These are phyloP conservation scores for Mya arenaria DNA, from an alignment of 1,140 invertebrate species.

Conservation along the genomic window DNA sequence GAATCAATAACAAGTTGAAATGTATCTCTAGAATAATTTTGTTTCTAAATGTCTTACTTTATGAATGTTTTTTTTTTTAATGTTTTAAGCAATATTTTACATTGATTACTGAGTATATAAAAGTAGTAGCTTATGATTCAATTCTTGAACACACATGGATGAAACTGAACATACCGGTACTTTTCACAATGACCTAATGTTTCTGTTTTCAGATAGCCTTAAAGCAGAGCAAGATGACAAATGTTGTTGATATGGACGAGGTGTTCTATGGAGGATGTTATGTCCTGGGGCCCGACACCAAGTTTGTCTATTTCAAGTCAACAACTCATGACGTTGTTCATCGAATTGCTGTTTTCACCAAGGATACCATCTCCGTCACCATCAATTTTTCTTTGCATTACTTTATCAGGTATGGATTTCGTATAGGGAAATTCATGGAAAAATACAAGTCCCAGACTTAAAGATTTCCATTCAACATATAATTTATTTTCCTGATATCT, in stretches of 20 bases:
- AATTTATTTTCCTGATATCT: too few species aligned
- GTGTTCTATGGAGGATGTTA: slow-evolving; percentile 66
- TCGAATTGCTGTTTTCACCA: slow-evolving; percentile 44
- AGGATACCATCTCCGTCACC: slow-evolving; percentile 32
- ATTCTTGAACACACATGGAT: not conserved
- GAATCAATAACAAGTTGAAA: too few species aligned
- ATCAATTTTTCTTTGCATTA: slow-evolving; percentile 44
- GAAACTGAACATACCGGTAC: not conserved
- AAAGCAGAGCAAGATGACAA: slow-evolving; percentile 61
- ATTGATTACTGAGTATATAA: not conserved
- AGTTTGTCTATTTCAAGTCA: slow-evolving; percentile 12
- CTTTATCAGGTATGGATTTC: slow-evolving; percentile 40
- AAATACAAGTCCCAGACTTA: too few species aligned
- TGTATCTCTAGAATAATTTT: too few species aligned
- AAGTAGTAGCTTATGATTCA: not conserved
- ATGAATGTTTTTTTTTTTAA: too few species aligned
- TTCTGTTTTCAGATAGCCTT: slow-evolving; percentile 60
- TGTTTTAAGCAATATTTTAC: too few species aligned
- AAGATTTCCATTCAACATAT: too few species aligned
- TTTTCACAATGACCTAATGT: not conserved
- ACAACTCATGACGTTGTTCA: slow-evolving; percentile 27
- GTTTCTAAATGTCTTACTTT: too few species aligned
- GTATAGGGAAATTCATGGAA: not conserved
- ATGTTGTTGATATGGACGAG: slow-evolving; percentile 53
- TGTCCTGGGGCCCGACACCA: slow-evolving; percentile 60